Conservation (phyloP, 2,113 vertebrate genomes). For the Leptodactylus fuscus region DNA sequence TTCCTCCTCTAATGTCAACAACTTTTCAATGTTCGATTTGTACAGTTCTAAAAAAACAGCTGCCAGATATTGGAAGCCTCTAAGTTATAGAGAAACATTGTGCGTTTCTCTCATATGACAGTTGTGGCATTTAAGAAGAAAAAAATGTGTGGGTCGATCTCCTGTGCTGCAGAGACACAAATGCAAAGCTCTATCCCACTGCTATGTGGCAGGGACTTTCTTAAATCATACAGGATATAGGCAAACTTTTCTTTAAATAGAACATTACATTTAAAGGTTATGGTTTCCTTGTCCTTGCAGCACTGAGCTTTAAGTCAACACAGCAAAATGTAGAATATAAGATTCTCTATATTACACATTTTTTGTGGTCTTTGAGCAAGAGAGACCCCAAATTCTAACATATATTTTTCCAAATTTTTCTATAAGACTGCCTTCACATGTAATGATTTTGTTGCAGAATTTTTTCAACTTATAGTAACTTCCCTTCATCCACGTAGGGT, state of each 20-base stretch:
- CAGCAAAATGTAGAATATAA: background rate
- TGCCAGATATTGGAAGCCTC: constrained; percentile 60
- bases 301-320: background rate
- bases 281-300: background rate
- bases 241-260: background rate
- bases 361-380: background rate
- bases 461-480: too few species aligned
- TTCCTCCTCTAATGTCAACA: constrained; percentile 85
- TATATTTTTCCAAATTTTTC: too few species aligned
- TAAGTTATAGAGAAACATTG: constrained; percentile 63
- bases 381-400: too few species aligned
- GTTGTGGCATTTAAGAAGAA: constrained; percentile 68
- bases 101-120: constrained; percentile 62
- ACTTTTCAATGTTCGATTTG: constrained; percentile 61
- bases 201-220: constrained; percentile 47
- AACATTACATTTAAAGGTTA: constrained; percentile 63
- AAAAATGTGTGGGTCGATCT: constrained; percentile 63
- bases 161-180: constrained; percentile 68
- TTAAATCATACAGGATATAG: constrained; percentile 70
- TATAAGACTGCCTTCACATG: too few species aligned
- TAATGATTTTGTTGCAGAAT: too few species aligned
- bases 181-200: constrained; percentile 60
- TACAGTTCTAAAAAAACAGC: constrained; percentile 58
- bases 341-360: background rate
- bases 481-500: too few species aligned